Evolutionary conservation across 2,113 vertebrate genomes (phyloP), one percentile per base, ranked within the genome.

Genomic region (Pionites leucogaster): DNA sequence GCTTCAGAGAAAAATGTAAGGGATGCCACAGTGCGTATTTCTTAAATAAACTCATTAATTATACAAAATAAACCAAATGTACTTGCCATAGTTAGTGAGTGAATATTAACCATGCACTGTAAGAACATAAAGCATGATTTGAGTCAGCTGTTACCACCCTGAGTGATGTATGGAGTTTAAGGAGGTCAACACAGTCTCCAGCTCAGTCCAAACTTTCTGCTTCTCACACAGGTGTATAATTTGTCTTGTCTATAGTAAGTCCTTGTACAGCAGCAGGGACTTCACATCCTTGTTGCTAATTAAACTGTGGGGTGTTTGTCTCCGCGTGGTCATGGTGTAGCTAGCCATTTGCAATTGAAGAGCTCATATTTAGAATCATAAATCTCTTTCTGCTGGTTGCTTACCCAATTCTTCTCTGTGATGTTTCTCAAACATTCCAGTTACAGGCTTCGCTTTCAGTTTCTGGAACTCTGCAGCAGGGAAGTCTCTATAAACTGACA

Each of bases 1-100:
- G 64, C 90, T 93, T 97, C 93, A 96, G 53, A 96, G 39, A 92
- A 97, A 94, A 96, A 96, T 88, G 60, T 81, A 64, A 93, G 84
- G 76, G 80, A 93, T 94, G 79, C 76, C 78, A 47, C 10, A 2
- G 52, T 53, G 81, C 5, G 1, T 90, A 78, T 88, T 94, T 96
- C 72, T 93, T 80, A 80, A 88, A 93, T 65, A 94, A 94, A 93
- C 79, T 92, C 22, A 0, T 92, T 85, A 82, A 92, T 93, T 94
- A 81, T 47, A 69, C 53, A 72, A 62, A 81, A 75, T 91, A 95
- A 96, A 95, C 41, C 69, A 93, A 90, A 87, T 0, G 9, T 65
- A 82, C 55, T 90, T 90, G 82, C 90, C 69, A 69, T 42, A 68
- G 68, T 81, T 78, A 81, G 28, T 47, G 42, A 81, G 59, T 47